Base-by-base conservation (phyloP, 2,797 vertebrate genomes). In the Leuciscus waleckii region DNA sequence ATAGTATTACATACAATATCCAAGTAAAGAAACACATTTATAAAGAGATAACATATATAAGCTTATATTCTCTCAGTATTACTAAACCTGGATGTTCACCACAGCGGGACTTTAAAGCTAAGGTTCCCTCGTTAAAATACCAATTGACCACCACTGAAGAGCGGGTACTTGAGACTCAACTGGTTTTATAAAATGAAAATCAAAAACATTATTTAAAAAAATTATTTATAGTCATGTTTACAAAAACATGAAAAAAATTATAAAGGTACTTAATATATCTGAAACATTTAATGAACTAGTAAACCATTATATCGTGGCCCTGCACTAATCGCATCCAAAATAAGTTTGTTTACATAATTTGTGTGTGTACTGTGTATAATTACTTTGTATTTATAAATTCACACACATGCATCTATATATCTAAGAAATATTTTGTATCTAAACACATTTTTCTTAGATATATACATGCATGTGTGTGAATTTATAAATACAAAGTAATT, bases 111-210 rank as follows among this genome's bases (percentile, higher is more conserved):
- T 49, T 49, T 16, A 49, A 5, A 5, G 1, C 1, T 16, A 49
- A 1, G 14, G 0, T 46, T 46, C 13, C 46, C 46, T 46, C 4
- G 4, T 49, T 16, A 49, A 49, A 49, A 49, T 5, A 49, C 14
- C 14, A 49, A 49, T 5, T 49, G 46, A 16, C 46, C 46, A 49
- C 14, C 14, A 49, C 5, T 49, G 26, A 75, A 77, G 26, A 71
- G 63, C 49, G 26, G 21, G 21, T 63, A 26, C 63, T 68, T 58
- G 37, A 83, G 32, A 65, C 26, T 67, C 39, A 35, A 54, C 67
- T 58, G 69, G 26, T 41, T 65, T 87, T 51, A 79, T 46, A 26
- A 54, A 82, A 87, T 14, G 0, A 67, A 29, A 21, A 41, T 77
- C 79, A 82, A 46, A 63, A 67, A 56, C 51, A 14, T n/a, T 7